Conservation (phyloP, 2,888 invertebrate species). For the Lasius platythorax region DNA sequence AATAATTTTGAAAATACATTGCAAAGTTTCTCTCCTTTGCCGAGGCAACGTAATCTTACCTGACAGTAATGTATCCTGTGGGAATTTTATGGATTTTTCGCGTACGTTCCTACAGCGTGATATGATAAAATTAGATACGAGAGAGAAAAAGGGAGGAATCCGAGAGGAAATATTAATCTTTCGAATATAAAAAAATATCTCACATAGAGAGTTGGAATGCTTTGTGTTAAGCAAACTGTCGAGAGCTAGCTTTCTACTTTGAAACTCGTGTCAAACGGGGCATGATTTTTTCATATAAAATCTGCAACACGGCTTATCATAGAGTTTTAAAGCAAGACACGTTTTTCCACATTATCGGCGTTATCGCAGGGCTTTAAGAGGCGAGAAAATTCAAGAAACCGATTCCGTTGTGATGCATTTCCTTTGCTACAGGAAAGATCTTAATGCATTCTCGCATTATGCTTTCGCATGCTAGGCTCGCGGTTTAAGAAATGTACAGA, state of each 20-base stretch:
- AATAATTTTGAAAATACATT: not conserved
- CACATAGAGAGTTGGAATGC: not conserved
- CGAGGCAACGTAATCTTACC: not conserved
- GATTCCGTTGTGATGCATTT: not conserved
- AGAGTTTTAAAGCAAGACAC: not conserved
- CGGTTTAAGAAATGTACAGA: not conserved
- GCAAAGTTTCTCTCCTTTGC: not conserved
- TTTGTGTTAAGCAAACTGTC: not conserved
- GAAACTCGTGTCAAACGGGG: not conserved
- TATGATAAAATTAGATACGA: not conserved
- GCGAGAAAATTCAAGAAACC: slow-evolving; percentile 3
- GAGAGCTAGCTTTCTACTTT: not conserved
- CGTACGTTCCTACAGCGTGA: not conserved
- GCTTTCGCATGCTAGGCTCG: not conserved
- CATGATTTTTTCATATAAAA: not conserved
- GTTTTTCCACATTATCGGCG: slow-evolving; percentile 20
- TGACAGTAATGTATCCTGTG: slow-evolving; percentile 5
- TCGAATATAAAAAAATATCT: slow-evolving; percentile 1
- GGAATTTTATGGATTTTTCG: slow-evolving; percentile 2
- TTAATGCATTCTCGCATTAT: slow-evolving; percentile 27
- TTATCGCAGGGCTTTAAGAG: not conserved
- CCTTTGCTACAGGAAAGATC: not conserved
- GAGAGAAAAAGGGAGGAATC: not conserved
- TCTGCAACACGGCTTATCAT: not conserved
- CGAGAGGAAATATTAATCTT: slow-evolving; percentile 2